Percentiles rank a stretch among this genome's conserved stretches.
phyloP scores from a whole-genome alignment of 2,888 invertebrate genomes.

The Nephrocerus scutellatus region DNA sequence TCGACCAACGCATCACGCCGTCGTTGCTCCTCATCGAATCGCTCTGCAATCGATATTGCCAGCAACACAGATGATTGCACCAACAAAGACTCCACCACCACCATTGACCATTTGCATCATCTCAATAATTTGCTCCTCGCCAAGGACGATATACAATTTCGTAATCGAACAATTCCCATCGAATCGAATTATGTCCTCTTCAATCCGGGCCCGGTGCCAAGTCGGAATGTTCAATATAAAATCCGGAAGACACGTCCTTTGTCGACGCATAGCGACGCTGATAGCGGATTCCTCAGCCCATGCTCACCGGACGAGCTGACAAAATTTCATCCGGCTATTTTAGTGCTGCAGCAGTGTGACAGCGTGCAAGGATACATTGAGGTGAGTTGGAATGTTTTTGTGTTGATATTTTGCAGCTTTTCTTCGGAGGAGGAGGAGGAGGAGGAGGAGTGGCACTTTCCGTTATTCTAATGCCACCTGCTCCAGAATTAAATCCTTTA shows the following conservation, averaged over 20 bases:
- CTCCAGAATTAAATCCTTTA: no score
- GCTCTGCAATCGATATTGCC: constrained; percentile 28
- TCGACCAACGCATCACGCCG: constrained; percentile 30
- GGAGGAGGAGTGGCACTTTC: no score
- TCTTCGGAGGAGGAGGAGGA: no score
- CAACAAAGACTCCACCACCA: no score
- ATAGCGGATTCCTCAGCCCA: constrained; percentile 59
- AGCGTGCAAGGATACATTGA: constrained; percentile 47
- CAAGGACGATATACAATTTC: constrained; percentile 30
- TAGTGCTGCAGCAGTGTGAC: constrained; percentile 46
- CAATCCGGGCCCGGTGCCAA: constrained; percentile 45
- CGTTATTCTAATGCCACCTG: no score
- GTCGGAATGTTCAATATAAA: constrained; percentile 45
- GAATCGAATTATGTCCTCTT: constrained; percentile 47
- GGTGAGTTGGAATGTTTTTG: no score
- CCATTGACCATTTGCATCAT: constrained; percentile 38
- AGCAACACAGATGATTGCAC: no score
- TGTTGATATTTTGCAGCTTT: no score
- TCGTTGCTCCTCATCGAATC: neutral
- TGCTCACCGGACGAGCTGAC: constrained; percentile 53
- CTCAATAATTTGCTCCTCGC: constrained; percentile 33
- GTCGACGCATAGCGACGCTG: constrained; percentile 54
- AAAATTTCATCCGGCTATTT: constrained; percentile 40
- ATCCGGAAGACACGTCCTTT: constrained; percentile 43
- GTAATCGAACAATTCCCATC: constrained; percentile 43